These are phyloP conservation scores for Cyclina sinensis DNA, from an alignment of 1,140 invertebrate genomes.

Conservation along the genomic window DNA sequence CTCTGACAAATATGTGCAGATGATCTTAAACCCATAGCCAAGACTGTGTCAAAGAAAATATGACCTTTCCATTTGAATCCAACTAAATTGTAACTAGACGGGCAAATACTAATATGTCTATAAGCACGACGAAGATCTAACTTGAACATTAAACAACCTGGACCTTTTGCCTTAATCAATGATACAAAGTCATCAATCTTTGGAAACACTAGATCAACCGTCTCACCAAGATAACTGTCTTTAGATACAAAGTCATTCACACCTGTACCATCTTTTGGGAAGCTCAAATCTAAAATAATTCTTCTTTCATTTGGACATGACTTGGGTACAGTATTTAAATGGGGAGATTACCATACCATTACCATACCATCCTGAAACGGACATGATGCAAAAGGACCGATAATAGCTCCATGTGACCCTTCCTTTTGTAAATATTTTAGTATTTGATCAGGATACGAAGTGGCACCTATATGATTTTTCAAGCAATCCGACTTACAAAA, in stretches of 20 bases:
- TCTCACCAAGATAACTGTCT: constrained; percentile 28
- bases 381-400: not conserved
- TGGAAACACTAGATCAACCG: not conserved
- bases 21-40: not conserved
- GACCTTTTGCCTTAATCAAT: constrained; percentile 12
- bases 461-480: constrained; percentile 54
- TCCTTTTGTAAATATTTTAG: constrained; percentile 33
- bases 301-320: not conserved
- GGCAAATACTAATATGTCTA: constrained; percentile 47
- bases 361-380: constrained; percentile 6
- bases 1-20: not conserved
- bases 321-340: constrained; percentile 40
- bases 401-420: not conserved
- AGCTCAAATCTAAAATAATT: constrained; percentile 43
- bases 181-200: constrained; percentile 48
- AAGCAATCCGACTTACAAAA: not conserved
- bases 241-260: constrained; percentile 49
- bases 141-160: constrained; percentile 24
- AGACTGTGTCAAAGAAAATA: not conserved
- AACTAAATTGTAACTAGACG: constrained; percentile 28
- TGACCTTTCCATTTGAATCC: not conserved
- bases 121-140: constrained; percentile 7
- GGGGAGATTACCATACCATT: constrained; percentile 21
- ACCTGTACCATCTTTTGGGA: constrained; percentile 4
- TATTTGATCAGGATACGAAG: constrained; percentile 6